phyloP scores from a whole-genome alignment of 2,113 vertebrate genomes.

The Sebastes fasciatus region DNA sequence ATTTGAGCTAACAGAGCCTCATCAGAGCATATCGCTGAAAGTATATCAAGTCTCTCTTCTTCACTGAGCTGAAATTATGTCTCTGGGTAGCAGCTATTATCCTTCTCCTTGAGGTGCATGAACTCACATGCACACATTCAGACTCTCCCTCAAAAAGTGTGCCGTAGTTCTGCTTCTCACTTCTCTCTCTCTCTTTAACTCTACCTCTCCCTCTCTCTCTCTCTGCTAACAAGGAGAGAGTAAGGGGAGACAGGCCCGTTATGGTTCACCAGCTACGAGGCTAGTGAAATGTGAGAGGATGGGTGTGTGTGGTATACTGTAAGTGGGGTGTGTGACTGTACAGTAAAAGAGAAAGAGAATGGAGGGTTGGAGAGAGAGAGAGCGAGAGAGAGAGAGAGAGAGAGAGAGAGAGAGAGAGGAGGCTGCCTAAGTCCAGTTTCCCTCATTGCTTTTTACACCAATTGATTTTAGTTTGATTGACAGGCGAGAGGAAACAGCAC shows the following conservation, averaged over 20 bases:
- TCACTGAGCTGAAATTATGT: constrained; percentile 22
- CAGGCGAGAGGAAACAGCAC: constrained; percentile 75
- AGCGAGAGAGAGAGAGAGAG: not conserved
- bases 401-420: constrained; percentile 20
- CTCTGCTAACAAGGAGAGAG: constrained; percentile 60
- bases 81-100: constrained; percentile 11
- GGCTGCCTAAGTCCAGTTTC: constrained; percentile 62
- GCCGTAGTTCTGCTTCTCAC: constrained; percentile 24
- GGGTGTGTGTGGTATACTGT: constrained; percentile 39
- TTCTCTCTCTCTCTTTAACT: not conserved
- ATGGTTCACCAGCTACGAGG: constrained; percentile 55
- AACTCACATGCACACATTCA: constrained; percentile 16
- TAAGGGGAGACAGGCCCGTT: constrained; percentile 44
- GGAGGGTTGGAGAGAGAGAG: not conserved
- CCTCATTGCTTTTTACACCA: constrained; percentile 73
- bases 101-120: constrained; percentile 6
- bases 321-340: not conserved
- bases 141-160: not conserved
- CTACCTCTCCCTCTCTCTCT: not conserved
- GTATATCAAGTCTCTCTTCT: constrained; percentile 8
- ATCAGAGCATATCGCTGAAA: not conserved
- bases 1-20: not conserved
- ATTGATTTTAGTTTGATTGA: constrained; percentile 82
- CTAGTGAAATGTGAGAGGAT: constrained; percentile 61
- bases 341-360: constrained; percentile 17